A percentile compares a stretch with the other conserved stretches of the same genome.
Evolutionary conservation across 2,797 vertebrate species (phyloP).

Genomic region (Liparis tanakae): DNA sequence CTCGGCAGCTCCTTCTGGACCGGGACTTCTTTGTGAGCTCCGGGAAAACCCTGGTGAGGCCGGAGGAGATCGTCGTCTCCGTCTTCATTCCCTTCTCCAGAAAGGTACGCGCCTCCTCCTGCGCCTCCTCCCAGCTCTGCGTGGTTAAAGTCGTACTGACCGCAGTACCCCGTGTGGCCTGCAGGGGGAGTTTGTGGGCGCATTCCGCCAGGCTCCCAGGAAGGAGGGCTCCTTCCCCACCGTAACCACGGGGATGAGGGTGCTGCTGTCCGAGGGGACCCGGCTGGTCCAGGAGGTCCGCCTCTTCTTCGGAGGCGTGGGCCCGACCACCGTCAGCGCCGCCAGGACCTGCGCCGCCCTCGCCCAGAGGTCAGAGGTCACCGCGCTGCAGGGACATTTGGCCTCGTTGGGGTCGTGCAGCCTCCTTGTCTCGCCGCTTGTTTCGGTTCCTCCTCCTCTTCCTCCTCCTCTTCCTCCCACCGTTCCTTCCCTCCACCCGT

Average conservation of each 20-base stretch:
- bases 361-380: slow-evolving; percentile 74
- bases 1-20: slow-evolving; percentile 79
- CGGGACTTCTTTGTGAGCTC: slow-evolving; percentile 85
- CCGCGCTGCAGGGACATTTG: neutral
- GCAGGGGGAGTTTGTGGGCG: slow-evolving; percentile 88
- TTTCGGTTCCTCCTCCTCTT: neutral
- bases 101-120: slow-evolving; percentile 74
- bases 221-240: slow-evolving; percentile 87
- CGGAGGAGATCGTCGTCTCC: slow-evolving; percentile 86
- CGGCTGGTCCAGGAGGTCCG: slow-evolving; percentile 83
- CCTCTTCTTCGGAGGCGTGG: slow-evolving; percentile 87
- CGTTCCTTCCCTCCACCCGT: neutral
- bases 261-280: slow-evolving; percentile 82
- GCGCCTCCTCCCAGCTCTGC: neutral
- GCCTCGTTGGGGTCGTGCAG: no score
- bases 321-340: slow-evolving; percentile 76
- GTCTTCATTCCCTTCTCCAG: slow-evolving; percentile 86
- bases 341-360: slow-evolving; percentile 79
- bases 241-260: slow-evolving; percentile 88
- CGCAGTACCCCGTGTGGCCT: neutral
- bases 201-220: slow-evolving; percentile 89
- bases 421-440: no score
- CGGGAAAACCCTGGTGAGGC: slow-evolving; percentile 81
- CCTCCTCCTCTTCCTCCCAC: no score
- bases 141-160: neutral